Evolutionary conservation across 2,113 vertebrate species (phyloP).

Genomic region (Sturnus vulgaris): DNA sequence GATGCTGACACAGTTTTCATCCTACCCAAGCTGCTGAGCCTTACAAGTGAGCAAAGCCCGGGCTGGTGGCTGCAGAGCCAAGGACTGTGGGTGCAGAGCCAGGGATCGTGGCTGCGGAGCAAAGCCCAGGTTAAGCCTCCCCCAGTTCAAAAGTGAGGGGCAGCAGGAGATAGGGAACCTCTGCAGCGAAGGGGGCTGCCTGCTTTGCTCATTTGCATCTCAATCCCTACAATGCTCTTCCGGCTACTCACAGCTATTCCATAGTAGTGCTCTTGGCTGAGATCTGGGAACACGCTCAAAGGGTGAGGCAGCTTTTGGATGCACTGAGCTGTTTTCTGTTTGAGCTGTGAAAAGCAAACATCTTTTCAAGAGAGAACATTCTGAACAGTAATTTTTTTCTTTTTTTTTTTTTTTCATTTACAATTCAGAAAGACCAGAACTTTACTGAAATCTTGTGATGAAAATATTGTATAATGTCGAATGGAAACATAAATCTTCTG

Average conservation of each 20-base stretch:
- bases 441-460: background rate
- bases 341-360: constrained; percentile 68
- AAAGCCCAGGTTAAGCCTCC: background rate
- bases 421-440: constrained; percentile 33
- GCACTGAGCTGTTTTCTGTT: constrained; percentile 70
- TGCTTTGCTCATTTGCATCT: constrained; percentile 64
- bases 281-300: constrained; percentile 68
- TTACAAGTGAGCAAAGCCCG: background rate
- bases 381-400: constrained; percentile 46
- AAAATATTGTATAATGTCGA: constrained; percentile 37
- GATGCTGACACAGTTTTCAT: background rate
- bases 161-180: constrained; percentile 54
- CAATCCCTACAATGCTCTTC: constrained; percentile 70
- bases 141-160: constrained; percentile 37
- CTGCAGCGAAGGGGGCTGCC: constrained; percentile 37
- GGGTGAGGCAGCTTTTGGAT: constrained; percentile 70
- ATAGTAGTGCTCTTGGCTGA: constrained; percentile 68
- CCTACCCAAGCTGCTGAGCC: background rate
- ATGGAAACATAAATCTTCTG: constrained; percentile 23
- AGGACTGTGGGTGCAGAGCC: background rate
- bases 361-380: constrained; percentile 65
- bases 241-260: constrained; percentile 68
- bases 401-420: background rate
- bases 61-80: background rate
- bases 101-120: background rate